A percentile compares a stretch with the other conserved stretches of the same genome.
phyloP scores from a whole-genome alignment of 2,113 vertebrate genomes.

The Prolemur simus region DNA sequence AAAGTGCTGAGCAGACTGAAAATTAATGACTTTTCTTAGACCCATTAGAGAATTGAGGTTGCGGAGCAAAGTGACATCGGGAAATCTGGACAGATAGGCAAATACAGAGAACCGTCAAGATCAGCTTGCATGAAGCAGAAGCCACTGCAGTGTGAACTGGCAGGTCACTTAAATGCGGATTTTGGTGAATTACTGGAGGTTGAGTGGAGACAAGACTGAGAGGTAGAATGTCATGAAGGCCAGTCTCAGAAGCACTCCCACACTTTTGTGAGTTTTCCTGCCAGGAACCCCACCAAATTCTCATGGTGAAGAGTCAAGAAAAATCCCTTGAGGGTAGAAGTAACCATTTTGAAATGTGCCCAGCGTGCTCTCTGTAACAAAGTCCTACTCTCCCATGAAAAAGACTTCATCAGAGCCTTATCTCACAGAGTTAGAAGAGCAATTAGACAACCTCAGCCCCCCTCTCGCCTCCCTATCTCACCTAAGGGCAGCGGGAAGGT shows the following conservation, averaged over 20 bases:
- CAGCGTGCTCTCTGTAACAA: not conserved
- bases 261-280: not conserved
- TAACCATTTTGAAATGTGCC: not conserved
- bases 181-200: not conserved
- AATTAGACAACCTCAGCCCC: not conserved
- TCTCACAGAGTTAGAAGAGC: not conserved
- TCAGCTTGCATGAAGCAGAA: not conserved
- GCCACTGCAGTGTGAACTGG: not conserved
- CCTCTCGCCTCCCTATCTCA: not conserved
- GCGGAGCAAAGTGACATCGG: not conserved
- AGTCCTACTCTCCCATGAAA: not conserved
- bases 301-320: not conserved
- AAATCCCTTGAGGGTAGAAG: not conserved
- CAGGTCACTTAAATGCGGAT: not conserved
- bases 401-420: not conserved
- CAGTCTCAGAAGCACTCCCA: not conserved
- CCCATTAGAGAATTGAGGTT: not conserved
- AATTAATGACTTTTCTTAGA: not conserved
- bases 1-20: not conserved
- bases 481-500: not conserved
- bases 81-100: not conserved
- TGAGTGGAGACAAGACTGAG: not conserved
- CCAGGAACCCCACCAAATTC: not conserved
- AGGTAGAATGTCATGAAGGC: not conserved
- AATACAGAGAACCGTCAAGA: not conserved